These are phyloP conservation scores for Trichonephila clavata DNA, from an alignment of 1,140 invertebrate genomes.

Conservation along the genomic window DNA sequence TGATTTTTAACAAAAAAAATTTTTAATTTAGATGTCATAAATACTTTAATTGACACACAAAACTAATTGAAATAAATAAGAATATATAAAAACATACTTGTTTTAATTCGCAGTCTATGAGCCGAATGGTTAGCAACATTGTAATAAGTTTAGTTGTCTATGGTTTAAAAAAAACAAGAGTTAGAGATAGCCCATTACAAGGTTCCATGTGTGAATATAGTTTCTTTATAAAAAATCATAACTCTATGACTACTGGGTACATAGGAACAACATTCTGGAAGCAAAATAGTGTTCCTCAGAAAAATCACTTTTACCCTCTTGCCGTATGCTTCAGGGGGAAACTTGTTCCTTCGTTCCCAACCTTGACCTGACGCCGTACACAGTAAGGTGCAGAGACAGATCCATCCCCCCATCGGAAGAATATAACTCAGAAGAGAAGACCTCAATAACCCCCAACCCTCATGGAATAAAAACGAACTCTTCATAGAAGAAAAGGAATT, in stretches of 20 bases:
- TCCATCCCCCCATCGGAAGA: background rate
- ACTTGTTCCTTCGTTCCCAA: conserved; percentile 38
- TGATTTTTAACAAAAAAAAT: too few species aligned
- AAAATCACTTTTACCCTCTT: conserved; percentile 18
- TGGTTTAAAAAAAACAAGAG: too few species aligned
- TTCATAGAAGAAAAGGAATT: conserved; percentile 14
- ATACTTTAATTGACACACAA: too few species aligned
- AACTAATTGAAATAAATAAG: too few species aligned
- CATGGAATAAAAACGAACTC: conserved; percentile 31
- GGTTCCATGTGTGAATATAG: background rate
- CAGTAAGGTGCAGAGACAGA: conserved; percentile 45
- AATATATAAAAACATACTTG: too few species aligned
- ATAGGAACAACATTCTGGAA: conserved; percentile 5
- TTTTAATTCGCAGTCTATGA: too few species aligned
- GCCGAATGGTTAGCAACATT: too few species aligned
- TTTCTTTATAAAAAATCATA: background rate
- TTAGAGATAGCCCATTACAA: too few species aligned
- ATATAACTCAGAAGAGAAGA: background rate
- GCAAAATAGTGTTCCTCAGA: background rate
- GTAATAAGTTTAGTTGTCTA: too few species aligned
- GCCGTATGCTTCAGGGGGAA: background rate
- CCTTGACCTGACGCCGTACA: conserved; percentile 35
- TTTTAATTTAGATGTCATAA: too few species aligned
- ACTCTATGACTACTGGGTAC: background rate
- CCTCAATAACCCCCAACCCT: conserved; percentile 41